Conservation (phyloP, 2,888 invertebrate genomes). For the Helicoverpa assulta region DNA sequence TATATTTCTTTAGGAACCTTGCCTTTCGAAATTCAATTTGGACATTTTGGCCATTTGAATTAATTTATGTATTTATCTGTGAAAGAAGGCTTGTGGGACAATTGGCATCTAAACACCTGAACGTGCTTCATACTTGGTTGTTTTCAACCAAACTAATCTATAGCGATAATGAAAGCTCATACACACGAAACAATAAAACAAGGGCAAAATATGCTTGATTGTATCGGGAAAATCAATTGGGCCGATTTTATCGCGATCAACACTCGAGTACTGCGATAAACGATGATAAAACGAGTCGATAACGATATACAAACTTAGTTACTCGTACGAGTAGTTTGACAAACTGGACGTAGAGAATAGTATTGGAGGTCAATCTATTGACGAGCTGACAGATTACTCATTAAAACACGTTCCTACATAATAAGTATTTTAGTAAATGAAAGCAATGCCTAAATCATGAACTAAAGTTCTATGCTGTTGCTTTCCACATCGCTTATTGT, state of each 20-base stretch:
- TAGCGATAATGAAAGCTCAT: slow-evolving; percentile 54
- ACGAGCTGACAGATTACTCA: neutral
- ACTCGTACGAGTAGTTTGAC: slow-evolving; percentile 28
- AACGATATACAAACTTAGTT: slow-evolving; percentile 65
- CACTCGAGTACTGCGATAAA: slow-evolving; percentile 74
- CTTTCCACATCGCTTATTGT: too few relatives aligned
- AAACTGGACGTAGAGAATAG: neutral
- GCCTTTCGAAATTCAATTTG: too few relatives aligned
- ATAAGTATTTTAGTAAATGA: too few relatives aligned
- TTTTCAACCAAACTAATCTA: slow-evolving; percentile 46
- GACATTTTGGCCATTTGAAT: too few relatives aligned
- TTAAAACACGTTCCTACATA: too few relatives aligned
- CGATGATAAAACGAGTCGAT: slow-evolving; percentile 70
- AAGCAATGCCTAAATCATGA: too few relatives aligned
- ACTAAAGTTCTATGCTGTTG: too few relatives aligned
- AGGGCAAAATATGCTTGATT: slow-evolving; percentile 65
- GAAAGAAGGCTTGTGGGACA: neutral
- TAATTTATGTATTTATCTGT: neutral
- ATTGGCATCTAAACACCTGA: neutral
- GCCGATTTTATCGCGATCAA: slow-evolving; percentile 84
- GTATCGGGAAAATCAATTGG: slow-evolving; percentile 86
- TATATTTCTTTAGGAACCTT: neutral
- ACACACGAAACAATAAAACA: slow-evolving; percentile 64
- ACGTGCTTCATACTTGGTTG: slow-evolving; percentile 1
- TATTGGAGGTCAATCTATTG: neutral